phyloP scores from a whole-genome alignment of 2,113 vertebrate species.

The Daubentonia madagascariensis region DNA sequence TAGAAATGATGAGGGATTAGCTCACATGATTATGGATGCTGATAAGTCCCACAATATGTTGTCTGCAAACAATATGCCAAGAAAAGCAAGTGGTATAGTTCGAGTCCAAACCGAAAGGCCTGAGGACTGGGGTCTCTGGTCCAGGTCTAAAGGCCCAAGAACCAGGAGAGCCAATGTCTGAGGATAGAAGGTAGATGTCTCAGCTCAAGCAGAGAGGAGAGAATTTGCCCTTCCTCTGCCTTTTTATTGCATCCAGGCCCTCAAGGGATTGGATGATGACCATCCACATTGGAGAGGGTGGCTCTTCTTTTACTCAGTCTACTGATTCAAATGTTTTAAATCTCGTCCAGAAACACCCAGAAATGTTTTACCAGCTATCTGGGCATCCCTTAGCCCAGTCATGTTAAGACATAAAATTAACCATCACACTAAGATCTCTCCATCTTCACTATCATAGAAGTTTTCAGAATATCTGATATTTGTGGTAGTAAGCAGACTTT shows the following conservation, averaged over 20 bases:
- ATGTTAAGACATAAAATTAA: not conserved
- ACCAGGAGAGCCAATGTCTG: not conserved
- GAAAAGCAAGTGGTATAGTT: not conserved
- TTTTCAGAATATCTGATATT: not conserved
- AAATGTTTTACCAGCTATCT: not conserved
- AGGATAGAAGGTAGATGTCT: not conserved
- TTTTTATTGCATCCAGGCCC: not conserved
- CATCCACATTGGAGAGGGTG: not conserved
- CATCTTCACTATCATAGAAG: not conserved
- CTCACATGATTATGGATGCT: not conserved
- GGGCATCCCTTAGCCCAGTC: not conserved
- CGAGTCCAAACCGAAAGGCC: not conserved
- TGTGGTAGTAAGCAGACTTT: not conserved
- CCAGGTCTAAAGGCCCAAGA: not conserved
- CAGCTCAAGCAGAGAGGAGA: not conserved
- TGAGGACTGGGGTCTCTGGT: not conserved
- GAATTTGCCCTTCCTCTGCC: not conserved
- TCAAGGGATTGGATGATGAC: not conserved
- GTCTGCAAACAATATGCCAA: not conserved
- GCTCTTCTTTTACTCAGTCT: not conserved
- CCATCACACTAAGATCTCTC: not conserved
- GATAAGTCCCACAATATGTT: not conserved
- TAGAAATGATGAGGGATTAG: not conserved
- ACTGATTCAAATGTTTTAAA: not conserved
- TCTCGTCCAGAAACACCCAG: not conserved